A percentile compares a stretch with the other conserved stretches of the same genome.
These are phyloP conservation scores for Zaprionus ornatus DNA, from an alignment of 1,140 invertebrate genomes.

Conservation along the genomic window DNA sequence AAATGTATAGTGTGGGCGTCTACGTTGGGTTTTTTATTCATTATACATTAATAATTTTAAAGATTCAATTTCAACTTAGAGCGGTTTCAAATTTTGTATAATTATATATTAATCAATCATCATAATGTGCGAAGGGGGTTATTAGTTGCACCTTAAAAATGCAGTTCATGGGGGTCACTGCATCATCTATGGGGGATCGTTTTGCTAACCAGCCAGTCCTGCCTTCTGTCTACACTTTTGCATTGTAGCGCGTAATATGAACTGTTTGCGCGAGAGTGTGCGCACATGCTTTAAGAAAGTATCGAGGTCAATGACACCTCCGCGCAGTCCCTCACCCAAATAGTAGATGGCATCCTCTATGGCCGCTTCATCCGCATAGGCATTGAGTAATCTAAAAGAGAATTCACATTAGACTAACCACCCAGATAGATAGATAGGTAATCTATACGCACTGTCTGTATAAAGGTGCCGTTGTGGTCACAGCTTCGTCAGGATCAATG, in stretches of 20 bases:
- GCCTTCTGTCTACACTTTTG: slow-evolving; percentile 98
- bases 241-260: slow-evolving; percentile 97
- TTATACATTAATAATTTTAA: slow-evolving; percentile 50
- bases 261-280: slow-evolving; percentile 96
- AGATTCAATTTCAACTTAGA: slow-evolving; percentile 74
- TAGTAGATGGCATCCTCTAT: slow-evolving; percentile 99
- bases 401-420: not conserved
- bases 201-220: slow-evolving; percentile 89
- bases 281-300: slow-evolving; percentile 98
- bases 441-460: slow-evolving; percentile 93
- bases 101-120: slow-evolving; percentile 58
- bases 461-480: slow-evolving; percentile 97
- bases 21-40: slow-evolving; percentile 60
- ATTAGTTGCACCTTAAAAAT: slow-evolving; percentile 31
- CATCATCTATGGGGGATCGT: slow-evolving; percentile 2
- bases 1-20: slow-evolving; percentile 25
- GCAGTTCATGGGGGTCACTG: slow-evolving; percentile 10
- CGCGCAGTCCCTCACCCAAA: slow-evolving; percentile 97
- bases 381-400: slow-evolving; percentile 91
- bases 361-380: slow-evolving; percentile 98
- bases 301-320: slow-evolving; percentile 97
- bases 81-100: slow-evolving; percentile 58
- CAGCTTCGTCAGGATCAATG: slow-evolving; percentile 97
- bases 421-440: not conserved
- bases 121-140: slow-evolving; percentile 23